phyloP scores from a whole-genome alignment of 2,888 invertebrate genomes.

The Lumbricus terrestris region DNA sequence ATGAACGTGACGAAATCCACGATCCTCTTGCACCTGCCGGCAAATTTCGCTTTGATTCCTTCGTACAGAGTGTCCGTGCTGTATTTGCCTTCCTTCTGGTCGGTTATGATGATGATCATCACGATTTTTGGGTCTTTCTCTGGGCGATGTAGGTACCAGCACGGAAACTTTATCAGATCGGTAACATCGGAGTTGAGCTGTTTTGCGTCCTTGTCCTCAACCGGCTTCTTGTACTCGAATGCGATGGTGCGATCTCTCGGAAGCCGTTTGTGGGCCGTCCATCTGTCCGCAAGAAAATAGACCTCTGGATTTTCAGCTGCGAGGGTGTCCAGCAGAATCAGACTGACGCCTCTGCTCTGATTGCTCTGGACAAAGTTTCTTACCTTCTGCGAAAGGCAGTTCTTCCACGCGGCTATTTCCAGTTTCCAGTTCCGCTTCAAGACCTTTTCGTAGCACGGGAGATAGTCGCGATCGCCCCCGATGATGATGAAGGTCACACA shows the following conservation, averaged over 20 bases:
- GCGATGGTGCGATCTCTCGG: slow-evolving; percentile 6
- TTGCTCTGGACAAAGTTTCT: not conserved
- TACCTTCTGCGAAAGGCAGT: not conserved
- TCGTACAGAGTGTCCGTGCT: not conserved
- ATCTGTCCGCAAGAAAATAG: not conserved
- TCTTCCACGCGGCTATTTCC: not conserved
- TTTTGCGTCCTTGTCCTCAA: not conserved
- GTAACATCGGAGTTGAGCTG: not conserved
- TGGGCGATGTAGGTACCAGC: not conserved
- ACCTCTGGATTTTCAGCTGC: not conserved
- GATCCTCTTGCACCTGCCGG: not conserved
- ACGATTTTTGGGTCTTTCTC: not conserved
- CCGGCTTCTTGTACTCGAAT: not conserved
- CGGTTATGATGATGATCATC: not conserved
- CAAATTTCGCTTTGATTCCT: not conserved
- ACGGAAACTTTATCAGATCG: not conserved
- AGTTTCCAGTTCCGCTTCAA: not conserved
- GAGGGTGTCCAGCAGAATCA: not conserved
- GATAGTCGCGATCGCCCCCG: not conserved
- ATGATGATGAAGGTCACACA: not conserved
- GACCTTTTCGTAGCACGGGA: not conserved
- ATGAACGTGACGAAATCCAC: not conserved
- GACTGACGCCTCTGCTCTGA: not conserved
- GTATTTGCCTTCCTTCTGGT: not conserved
- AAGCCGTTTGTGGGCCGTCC: not conserved